Conservation (phyloP, 2,113 vertebrate species). For the Neofelis nebulosa region DNA sequence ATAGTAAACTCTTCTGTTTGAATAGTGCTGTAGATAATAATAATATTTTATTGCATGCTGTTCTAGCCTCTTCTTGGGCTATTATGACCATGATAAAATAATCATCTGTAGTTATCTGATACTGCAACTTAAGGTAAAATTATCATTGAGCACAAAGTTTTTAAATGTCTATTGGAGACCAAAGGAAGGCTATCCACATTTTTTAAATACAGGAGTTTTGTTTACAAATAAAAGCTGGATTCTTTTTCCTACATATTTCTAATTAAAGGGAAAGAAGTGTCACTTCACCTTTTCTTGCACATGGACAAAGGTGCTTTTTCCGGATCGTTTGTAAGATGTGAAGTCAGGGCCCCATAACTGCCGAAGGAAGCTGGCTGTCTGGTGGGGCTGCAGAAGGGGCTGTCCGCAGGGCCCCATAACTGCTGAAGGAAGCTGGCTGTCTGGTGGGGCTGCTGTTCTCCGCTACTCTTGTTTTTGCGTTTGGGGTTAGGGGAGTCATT, state of each 20-base stretch:
- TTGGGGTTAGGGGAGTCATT: not conserved
- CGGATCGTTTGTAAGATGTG: not conserved
- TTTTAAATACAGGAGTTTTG: not conserved
- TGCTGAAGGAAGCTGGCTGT: not conserved
- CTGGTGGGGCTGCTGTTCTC: not conserved
- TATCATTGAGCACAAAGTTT: not conserved
- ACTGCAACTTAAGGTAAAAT: not conserved
- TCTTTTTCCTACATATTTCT: slow-evolving; percentile 12
- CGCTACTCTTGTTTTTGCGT: not conserved
- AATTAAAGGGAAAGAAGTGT: not conserved
- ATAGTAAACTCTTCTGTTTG: not conserved
- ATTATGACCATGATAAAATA: not conserved
- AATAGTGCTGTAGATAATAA: not conserved
- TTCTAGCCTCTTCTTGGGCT: not conserved
- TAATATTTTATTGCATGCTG: not conserved
- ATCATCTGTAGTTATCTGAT: not conserved
- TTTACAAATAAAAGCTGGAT: not conserved
- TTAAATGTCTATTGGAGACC: not conserved
- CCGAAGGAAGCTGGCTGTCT: not conserved
- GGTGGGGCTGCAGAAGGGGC: not conserved
- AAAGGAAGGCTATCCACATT: not conserved
- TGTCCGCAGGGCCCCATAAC: rapidly evolving
- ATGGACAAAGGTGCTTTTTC: not conserved
- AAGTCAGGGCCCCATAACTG: not conserved
- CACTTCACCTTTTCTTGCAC: not conserved